Evolutionary conservation across 92 coral and sea anemone genomes (phyloP).

Genomic region (Pocillopora meandrina): DNA sequence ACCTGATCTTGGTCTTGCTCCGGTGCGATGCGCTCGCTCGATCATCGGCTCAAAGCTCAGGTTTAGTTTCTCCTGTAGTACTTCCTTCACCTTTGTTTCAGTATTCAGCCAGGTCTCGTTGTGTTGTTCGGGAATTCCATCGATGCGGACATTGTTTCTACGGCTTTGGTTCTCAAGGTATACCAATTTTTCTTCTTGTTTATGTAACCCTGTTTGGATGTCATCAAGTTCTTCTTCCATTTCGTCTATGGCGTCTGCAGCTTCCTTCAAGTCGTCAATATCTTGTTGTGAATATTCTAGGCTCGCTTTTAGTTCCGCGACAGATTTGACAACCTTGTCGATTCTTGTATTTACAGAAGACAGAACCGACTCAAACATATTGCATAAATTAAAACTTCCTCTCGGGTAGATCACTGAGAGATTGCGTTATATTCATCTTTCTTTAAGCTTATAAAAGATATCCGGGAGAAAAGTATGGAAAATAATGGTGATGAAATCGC

Average conservation of each 20-base stretch:
- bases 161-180: constrained; percentile 28
- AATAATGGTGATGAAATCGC: no score
- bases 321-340: constrained; percentile 5
- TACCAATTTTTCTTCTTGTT: constrained; percentile 17
- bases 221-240: constrained; percentile 22
- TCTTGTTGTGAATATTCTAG: constrained; percentile 16
- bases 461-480: no score
- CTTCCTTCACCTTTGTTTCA: neutral
- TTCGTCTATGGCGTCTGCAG: constrained; percentile 20
- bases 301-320: constrained; percentile 30
- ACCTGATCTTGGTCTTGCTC: neutral
- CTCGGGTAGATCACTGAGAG: no score
- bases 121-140: constrained; percentile 3
- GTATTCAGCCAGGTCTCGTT: neutral
- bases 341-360: constrained; percentile 15
- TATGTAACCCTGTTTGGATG: neutral
- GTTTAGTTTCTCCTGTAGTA: neutral
- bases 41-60: constrained; percentile 4
- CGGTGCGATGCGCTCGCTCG: constrained; percentile 15
- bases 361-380: constrained; percentile 23
- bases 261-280: constrained; percentile 20
- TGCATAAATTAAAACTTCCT: no score
- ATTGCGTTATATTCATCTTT: no score
- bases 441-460: no score
- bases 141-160: constrained; percentile 5